Conservation (phyloP, 2,113 vertebrate species). For the Dinomys branickii region DNA sequence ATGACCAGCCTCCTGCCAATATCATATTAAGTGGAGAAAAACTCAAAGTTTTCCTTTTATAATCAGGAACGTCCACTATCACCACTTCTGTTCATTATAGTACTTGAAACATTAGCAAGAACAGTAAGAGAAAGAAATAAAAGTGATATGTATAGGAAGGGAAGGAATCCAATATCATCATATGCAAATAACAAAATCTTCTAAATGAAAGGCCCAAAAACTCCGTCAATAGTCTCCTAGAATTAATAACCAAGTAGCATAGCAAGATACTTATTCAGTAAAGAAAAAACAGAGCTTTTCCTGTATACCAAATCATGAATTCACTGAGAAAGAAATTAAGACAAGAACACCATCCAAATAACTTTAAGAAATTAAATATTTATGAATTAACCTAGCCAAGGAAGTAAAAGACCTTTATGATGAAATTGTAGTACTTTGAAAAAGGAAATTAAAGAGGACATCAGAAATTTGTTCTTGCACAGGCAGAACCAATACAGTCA, state of each 20-base stretch:
- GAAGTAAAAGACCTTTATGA: not conserved
- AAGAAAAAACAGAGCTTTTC: not conserved
- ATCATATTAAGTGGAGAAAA: not conserved
- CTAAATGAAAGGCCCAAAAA: not conserved
- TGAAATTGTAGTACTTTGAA: not conserved
- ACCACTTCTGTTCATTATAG: not conserved
- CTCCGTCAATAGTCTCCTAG: not conserved
- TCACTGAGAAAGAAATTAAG: not conserved
- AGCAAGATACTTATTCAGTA: not conserved
- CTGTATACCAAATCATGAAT: not conserved
- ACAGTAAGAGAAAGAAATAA: not conserved
- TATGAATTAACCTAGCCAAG: not conserved
- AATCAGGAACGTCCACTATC: not conserved
- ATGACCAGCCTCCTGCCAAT: not conserved
- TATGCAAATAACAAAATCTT: not conserved
- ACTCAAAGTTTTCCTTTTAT: not conserved
- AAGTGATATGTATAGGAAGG: not conserved
- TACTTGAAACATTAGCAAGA: not conserved
- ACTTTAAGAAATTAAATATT: not conserved
- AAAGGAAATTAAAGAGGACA: not conserved
- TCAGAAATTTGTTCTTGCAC: not conserved
- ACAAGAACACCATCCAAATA: not conserved
- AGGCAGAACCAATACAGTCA: not conserved
- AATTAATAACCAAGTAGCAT: not conserved
- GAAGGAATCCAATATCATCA: not conserved